Conservation (phyloP, 92 coral and sea anemone species). For the Actinernus sp. region DNA sequence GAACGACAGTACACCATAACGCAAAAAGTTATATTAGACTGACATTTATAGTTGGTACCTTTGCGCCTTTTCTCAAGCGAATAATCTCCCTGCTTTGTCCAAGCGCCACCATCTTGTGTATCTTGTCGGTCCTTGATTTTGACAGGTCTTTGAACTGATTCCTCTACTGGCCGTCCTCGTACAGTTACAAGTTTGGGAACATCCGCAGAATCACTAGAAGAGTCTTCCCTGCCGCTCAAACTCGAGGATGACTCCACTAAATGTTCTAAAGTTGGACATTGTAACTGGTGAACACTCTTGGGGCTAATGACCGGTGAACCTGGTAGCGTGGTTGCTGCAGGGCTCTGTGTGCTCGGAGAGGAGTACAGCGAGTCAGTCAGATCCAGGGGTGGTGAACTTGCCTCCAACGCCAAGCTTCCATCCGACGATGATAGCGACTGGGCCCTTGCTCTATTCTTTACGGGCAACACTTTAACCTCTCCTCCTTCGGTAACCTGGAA, state of each 20-base stretch:
- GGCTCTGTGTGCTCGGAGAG: not conserved
- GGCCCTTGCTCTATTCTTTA: constrained; percentile 13
- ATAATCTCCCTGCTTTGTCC: constrained; percentile 34
- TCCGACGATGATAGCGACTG: constrained; percentile 28
- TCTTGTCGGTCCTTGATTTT: constrained; percentile 24
- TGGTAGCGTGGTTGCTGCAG: not conserved
- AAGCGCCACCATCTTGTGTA: constrained; percentile 15
- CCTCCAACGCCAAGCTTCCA: constrained; percentile 16
- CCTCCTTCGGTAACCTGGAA: constrained; percentile 77
- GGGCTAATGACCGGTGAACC: not conserved
- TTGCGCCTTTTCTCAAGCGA: constrained; percentile 14
- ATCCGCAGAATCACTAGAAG: not conserved
- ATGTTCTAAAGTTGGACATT: not conserved
- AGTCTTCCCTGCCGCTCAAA: not conserved
- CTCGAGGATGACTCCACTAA: not conserved
- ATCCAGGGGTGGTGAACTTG: constrained; percentile 3
- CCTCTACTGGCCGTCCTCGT: constrained; percentile 21
- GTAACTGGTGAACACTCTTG: not conserved
- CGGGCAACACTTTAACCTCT: constrained; percentile 29
- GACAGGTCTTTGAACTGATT: constrained; percentile 18
- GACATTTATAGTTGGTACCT: too few relatives aligned
- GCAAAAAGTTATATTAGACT: too few relatives aligned
- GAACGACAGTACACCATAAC: too few relatives aligned
- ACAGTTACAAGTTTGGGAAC: constrained; percentile 33
- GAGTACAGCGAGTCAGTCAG: not conserved